Evolutionary conservation across 2,113 vertebrate genomes (phyloP).

Genomic region (Casuarius casuarius): DNA sequence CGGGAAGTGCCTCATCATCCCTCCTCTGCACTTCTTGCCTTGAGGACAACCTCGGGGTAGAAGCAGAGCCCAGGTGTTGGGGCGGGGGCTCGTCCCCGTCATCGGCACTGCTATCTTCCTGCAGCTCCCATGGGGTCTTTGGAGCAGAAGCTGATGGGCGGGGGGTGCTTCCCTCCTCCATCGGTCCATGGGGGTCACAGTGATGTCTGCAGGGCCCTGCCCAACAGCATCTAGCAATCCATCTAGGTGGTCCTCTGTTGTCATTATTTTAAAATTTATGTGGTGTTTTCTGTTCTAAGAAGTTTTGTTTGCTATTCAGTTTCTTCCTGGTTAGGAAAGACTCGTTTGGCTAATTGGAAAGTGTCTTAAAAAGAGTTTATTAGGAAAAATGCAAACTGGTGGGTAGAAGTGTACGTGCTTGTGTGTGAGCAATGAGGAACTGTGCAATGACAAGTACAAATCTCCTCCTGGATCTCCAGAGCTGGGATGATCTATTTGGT

Average conservation of each 20-base stretch:
- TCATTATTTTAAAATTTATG: neutral
- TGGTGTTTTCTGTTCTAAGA: neutral
- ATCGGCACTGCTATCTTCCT: neutral
- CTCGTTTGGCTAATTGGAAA: neutral
- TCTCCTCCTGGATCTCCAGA: neutral
- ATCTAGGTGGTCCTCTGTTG: neutral
- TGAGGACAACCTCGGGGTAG: neutral
- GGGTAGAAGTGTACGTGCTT: neutral
- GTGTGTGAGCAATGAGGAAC: neutral
- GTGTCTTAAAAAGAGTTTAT: neutral
- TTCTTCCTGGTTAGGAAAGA: neutral
- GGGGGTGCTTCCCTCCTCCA: neutral
- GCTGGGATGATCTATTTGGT: neutral
- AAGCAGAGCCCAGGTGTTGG: neutral
- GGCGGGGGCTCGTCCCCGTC: neutral
- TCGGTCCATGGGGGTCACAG: accelerated
- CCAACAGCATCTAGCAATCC: neutral
- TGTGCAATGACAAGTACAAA: neutral
- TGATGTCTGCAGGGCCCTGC: neutral
- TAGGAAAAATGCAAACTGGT: neutral
- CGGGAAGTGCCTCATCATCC: neutral
- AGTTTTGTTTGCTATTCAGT: neutral
- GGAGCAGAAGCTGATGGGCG: neutral
- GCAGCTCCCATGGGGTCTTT: neutral
- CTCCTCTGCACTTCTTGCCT: neutral